phyloP scores from a whole-genome alignment of 2,113 vertebrate genomes.

The Heterotis niloticus region DNA sequence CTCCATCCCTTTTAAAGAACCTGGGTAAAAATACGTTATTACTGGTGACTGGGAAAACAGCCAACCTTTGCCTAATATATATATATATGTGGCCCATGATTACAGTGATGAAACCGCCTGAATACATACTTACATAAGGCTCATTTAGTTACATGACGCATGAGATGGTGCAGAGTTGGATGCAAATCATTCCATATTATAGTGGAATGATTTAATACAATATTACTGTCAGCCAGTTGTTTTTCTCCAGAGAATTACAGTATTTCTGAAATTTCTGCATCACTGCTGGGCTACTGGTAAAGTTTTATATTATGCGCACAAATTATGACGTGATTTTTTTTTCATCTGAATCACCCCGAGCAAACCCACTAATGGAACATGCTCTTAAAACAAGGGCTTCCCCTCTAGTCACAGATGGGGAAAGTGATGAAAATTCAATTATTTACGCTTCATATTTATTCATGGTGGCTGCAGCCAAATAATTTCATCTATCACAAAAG shows the following conservation, averaged over 20 bases:
- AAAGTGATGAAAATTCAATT: too few relatives aligned
- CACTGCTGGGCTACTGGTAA: not conserved
- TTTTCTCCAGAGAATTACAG: not conserved
- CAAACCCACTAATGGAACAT: too few relatives aligned
- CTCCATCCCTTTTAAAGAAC: too few relatives aligned
- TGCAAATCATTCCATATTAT: not conserved
- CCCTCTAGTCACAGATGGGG: too few relatives aligned
- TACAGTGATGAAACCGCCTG: not conserved
- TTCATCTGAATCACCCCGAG: too few relatives aligned
- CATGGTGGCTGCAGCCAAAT: too few relatives aligned
- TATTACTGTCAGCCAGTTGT: not conserved
- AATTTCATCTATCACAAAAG: too few relatives aligned
- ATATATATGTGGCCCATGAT: not conserved
- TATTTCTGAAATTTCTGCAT: too few relatives aligned
- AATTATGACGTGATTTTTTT: too few relatives aligned
- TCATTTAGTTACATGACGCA: not conserved
- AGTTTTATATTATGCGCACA: not conserved
- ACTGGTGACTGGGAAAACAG: not conserved
- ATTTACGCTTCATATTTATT: too few relatives aligned
- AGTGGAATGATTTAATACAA: not conserved
- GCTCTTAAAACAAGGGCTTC: too few relatives aligned
- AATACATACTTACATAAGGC: not conserved
- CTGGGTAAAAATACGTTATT: too few relatives aligned
- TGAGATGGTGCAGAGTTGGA: not conserved
- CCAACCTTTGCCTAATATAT: not conserved